phyloP scores from a whole-genome alignment of 2,888 invertebrate species.

The Podotricha telesiphe region DNA sequence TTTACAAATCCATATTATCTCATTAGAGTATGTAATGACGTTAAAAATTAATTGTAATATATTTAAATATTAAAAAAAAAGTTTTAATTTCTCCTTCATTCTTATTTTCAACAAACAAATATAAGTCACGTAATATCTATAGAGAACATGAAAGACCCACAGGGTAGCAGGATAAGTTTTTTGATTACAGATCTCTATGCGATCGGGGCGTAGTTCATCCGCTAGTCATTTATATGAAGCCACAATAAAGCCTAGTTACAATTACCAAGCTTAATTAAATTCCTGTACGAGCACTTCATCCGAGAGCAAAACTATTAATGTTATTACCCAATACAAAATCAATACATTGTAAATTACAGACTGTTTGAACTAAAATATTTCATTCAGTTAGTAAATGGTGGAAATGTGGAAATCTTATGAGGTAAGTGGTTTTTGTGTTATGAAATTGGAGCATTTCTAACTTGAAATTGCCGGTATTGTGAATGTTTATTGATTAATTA shows the following conservation, averaged over 20 bases:
- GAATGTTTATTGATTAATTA: too few relatives aligned
- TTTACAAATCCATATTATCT: too few relatives aligned
- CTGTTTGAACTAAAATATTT: neutral
- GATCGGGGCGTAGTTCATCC: neutral
- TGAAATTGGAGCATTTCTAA: too few relatives aligned
- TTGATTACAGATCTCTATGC: conserved; percentile 1
- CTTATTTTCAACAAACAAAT: too few relatives aligned
- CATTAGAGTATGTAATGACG: too few relatives aligned
- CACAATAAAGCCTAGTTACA: conserved; percentile 2
- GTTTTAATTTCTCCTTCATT: too few relatives aligned
- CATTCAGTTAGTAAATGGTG: neutral
- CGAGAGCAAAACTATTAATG: conserved; percentile 22
- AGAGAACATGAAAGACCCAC: too few relatives aligned
- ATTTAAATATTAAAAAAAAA: too few relatives aligned
- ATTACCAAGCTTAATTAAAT: conserved; percentile 19
- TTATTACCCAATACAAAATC: conserved; percentile 22
- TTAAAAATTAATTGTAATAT: too few relatives aligned
- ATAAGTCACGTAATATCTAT: too few relatives aligned
- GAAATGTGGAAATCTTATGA: neutral
- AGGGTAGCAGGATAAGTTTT: neutral
- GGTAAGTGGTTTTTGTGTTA: neutral
- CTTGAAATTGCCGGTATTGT: too few relatives aligned
- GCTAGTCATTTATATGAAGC: neutral
- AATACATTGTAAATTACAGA: conserved; percentile 11
- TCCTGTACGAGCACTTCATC: conserved; percentile 18